A percentile compares a stretch with the other conserved stretches of the same genome.
phyloP scores from a whole-genome alignment of 2,888 invertebrate genomes.

The Drosophila crucigera region DNA sequence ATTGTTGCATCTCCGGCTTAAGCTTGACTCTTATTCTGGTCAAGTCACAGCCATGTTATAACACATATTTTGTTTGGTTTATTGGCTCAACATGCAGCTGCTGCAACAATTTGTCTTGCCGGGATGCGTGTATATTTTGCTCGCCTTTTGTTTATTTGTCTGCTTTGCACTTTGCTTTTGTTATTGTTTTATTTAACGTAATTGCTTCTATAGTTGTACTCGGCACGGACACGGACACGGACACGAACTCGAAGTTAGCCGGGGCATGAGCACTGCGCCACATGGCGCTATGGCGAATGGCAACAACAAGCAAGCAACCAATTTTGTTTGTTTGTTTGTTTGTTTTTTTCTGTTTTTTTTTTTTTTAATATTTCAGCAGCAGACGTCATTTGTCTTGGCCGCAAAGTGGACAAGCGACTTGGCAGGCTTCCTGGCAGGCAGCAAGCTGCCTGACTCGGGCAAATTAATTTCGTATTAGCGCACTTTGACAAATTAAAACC shows the following conservation, averaged over 20 bases:
- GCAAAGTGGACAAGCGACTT: conserved; percentile 68
- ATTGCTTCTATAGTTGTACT: conserved; percentile 68
- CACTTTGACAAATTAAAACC: conserved; percentile 80
- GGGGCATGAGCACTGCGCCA: conserved; percentile 38
- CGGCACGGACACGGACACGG: conserved; percentile 17
- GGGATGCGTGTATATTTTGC: conserved; percentile 52
- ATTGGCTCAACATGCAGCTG: conserved; percentile 77
- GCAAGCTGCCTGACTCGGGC: conserved; percentile 48
- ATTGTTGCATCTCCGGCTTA: conserved; percentile 48
- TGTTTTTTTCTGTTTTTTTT: background rate
- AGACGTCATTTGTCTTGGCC: conserved; percentile 79
- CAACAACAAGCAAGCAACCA: conserved; percentile 38
- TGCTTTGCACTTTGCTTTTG: conserved; percentile 55
- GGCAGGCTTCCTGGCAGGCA: conserved; percentile 41
- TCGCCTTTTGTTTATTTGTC: conserved; percentile 65
- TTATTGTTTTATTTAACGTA: conserved; percentile 79
- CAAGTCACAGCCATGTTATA: conserved; percentile 13
- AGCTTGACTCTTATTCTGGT: conserved; percentile 7
- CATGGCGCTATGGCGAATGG: conserved; percentile 38
- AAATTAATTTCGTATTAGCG: conserved; percentile 80
- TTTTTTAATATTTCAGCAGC: conserved; percentile 79
- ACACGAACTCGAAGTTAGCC: background rate
- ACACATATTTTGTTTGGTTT: conserved; percentile 59
- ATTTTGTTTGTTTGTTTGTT: conserved; percentile 15
- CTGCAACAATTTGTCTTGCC: conserved; percentile 78